These are phyloP conservation scores for Lepidurus apus DNA, from an alignment of 1,140 invertebrate species.

Conservation along the genomic window DNA sequence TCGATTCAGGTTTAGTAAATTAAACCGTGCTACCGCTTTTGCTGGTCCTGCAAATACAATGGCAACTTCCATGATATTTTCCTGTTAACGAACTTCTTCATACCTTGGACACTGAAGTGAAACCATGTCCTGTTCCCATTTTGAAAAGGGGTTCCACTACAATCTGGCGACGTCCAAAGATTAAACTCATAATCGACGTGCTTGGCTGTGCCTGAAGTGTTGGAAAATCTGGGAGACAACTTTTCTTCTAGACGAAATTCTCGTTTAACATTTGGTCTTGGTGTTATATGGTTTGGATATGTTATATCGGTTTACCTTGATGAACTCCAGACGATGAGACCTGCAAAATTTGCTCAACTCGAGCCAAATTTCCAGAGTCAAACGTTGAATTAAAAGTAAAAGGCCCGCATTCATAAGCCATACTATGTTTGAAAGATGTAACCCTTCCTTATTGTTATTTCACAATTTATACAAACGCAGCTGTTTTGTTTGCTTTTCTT, in stretches of 20 bases:
- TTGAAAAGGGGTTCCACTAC: constrained; percentile 78
- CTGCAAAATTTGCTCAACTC: constrained; percentile 53
- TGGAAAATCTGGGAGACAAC: background rate
- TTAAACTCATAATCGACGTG: constrained; percentile 74
- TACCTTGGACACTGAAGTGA: constrained; percentile 75
- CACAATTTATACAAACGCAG: background rate
- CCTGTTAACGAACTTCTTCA: background rate
- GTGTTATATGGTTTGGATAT: background rate
- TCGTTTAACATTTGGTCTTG: background rate
- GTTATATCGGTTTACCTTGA: constrained; percentile 38
- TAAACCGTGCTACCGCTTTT: constrained; percentile 62
- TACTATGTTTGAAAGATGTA: background rate
- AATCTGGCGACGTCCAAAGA: constrained; percentile 84
- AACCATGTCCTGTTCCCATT: constrained; percentile 91
- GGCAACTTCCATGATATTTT: background rate
- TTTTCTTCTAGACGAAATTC: background rate
- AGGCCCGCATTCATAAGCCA: constrained; percentile 53
- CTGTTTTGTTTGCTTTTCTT: background rate
- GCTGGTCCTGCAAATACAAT: constrained; percentile 44
- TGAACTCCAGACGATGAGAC: constrained; percentile 39
- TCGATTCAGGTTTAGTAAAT: constrained; percentile 80
- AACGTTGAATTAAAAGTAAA: constrained; percentile 72
- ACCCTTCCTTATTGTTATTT: no score
- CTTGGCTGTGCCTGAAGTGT: background rate
- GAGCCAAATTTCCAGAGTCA: constrained; percentile 79